Evolutionary conservation across 2,888 invertebrate species (phyloP).

Genomic region (Myopa testacea): DNA sequence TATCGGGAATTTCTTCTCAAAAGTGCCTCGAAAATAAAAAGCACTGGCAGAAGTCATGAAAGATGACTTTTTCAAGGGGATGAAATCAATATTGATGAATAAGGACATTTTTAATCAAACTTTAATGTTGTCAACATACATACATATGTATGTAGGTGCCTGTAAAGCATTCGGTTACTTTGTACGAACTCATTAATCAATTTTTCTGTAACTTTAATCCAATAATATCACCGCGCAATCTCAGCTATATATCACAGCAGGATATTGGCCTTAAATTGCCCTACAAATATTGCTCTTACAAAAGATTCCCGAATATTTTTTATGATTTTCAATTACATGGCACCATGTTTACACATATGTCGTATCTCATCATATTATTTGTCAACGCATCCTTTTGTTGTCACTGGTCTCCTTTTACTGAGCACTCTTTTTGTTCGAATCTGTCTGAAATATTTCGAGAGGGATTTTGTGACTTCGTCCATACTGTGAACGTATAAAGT

Average conservation of each 20-base stretch:
- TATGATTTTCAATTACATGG: slow-evolving; percentile 67
- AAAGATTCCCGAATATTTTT: slow-evolving; percentile 47
- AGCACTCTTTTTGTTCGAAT: slow-evolving; percentile 3
- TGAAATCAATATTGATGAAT: too few species aligned
- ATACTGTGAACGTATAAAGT: slow-evolving; percentile 16
- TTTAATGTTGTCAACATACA: too few species aligned
- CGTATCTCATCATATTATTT: slow-evolving; percentile 69
- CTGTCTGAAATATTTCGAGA: slow-evolving; percentile 20
- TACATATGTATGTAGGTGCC: neutral
- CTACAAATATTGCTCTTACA: slow-evolving; percentile 57
- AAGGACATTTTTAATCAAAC: too few species aligned
- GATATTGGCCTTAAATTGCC: slow-evolving; percentile 66
- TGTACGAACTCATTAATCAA: slow-evolving; percentile 37
- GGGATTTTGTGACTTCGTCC: slow-evolving; percentile 35
- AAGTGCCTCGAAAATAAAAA: too few species aligned
- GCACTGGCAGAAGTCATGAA: too few species aligned
- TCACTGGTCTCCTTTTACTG: slow-evolving; percentile 19
- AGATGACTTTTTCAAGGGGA: too few species aligned
- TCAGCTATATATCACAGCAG: slow-evolving; percentile 63
- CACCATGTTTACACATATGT: slow-evolving; percentile 68
- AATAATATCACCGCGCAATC: slow-evolving; percentile 27
- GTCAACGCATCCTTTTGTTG: slow-evolving; percentile 60
- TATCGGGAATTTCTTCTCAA: too few species aligned
- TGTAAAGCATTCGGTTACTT: neutral
- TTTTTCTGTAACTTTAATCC: slow-evolving; percentile 26